Evolutionary conservation across 2,888 invertebrate species (phyloP), one percentile per base, ranked within the genome.

Genomic region (Trachelus stipa): DNA sequence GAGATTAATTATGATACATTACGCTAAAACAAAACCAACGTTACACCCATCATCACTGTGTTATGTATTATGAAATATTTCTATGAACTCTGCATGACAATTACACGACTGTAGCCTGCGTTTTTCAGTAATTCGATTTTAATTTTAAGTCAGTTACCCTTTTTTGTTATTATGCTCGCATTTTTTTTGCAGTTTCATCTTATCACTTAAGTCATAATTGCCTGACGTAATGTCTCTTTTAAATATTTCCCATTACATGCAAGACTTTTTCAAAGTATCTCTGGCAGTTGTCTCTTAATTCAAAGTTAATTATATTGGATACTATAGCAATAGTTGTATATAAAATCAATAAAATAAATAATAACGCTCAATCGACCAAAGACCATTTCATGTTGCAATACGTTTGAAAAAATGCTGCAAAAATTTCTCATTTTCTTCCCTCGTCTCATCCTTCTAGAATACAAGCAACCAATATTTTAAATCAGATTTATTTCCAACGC

Each of bases 401-500:
- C 4, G 6, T 40, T 40, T 40, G 0, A 40, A 40, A 40, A 15
- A 40, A 40, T 40, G 15, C 6, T 40, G 0, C 6, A 23, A 40
- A 40, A 0, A 56, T 56, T 56, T 23, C 0, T 71, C 31, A 71
- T 31, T 31, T 11, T 71, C 31, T 15, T 23, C 33, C 31, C 15
- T 31, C 71, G 71, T 71, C 12, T 31, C 71, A 31, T 71, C 23
- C 71, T 12, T 71, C 31, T 31, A 34, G 9, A 71, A 71, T 31
- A 71, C 33, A 34, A 12, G 33, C 11, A 4, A 31, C 12, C 12
- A 71, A 34, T 87, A 87, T 78, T 88, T 87, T 82, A 88, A 87
- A 88, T 85, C 86, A 88, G 85, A 87, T 88, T 89, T 89, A 88
- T 87, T 89, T 87, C 80, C 81, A 83, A 82, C 84, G 82, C 85